Base-by-base conservation (phyloP, 2,888 invertebrate species). In the Agonopterix subpropinquella region DNA sequence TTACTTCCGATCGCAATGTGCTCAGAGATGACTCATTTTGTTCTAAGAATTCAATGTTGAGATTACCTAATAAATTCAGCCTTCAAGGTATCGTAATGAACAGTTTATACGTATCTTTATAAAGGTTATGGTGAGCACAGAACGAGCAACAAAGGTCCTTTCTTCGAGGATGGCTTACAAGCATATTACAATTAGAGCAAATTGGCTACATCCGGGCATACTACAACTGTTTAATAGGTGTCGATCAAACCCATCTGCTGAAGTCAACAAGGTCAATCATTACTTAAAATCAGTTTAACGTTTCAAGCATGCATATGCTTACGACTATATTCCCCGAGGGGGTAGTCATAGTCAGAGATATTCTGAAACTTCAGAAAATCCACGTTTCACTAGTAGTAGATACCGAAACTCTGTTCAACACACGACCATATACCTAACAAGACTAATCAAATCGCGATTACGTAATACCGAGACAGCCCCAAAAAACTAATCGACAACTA, bases 131-230 rank as follows among this genome's bases (percentile, higher is more conserved):
- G 28, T 28, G 28, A 28, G 28, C 28, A 28, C 28, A 28, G 28
- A 28, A 28, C 28, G 28, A 28, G 28, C 28, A 28, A 4, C 5
- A 28, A 28, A 28, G 28, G 28, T 28, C 28, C 28, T 28, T 67
- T 67, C 62, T 45, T 69, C 66, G 62, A 62, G 28, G 28, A 28
- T 28, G 28, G 28, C 28, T 28, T 28, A 28, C 28, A 28, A 28
- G 28, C 28, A 28, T 28, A 28, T 66, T 69, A 74, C 73, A 81
- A 81, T 81, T 83, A 82, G 76, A 74, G 67, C 77, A 77, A 86
- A 87, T 86, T 86, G 83, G 65, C 70, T 60, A 75, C 85, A 82
- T 87, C 87, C 86, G 80, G 66, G 70, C 67, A 67, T 73, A 81
- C 73, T 66, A 67, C 71, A 68, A 61, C 66, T 65, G 67, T 76